A percentile compares a stretch with the other conserved stretches of the same genome.
Evolutionary conservation across 2,888 invertebrate genomes (phyloP).

Genomic region (Alentia gelatinosa): DNA sequence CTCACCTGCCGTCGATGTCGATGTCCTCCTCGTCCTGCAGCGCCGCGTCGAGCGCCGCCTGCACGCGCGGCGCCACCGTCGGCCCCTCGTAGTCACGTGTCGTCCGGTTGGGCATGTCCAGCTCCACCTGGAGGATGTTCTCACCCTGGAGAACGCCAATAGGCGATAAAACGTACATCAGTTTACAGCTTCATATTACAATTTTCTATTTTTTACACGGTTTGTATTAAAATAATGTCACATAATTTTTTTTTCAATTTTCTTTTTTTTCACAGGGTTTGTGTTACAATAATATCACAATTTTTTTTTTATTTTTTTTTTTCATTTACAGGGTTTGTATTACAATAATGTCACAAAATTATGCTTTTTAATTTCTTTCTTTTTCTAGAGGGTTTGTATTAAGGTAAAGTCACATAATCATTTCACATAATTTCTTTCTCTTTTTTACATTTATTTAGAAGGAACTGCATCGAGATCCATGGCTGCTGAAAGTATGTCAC

Average conservation of each 20-base stretch:
- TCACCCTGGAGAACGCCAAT: constrained; percentile 82
- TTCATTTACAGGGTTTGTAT: too few species aligned
- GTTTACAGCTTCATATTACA: neutral
- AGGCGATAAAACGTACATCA: neutral
- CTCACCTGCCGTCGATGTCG: constrained; percentile 79
- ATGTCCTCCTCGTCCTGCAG: constrained; percentile 83
- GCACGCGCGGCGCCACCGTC: constrained; percentile 87
- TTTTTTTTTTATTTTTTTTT: too few species aligned
- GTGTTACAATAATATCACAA: too few species aligned
- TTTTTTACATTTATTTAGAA: too few species aligned
- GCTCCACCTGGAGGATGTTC: constrained; percentile 87
- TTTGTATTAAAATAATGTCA: neutral
- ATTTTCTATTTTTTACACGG: neutral
- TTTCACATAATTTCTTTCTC: too few species aligned
- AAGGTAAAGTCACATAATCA: too few species aligned
- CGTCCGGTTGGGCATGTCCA: constrained; percentile 89
- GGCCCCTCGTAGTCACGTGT: constrained; percentile 89
- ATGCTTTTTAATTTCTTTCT: too few species aligned
- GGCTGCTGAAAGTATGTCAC: too few species aligned
- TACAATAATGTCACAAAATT: too few species aligned
- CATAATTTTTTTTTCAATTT: neutral
- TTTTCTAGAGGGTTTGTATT: too few species aligned
- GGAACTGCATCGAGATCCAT: too few species aligned
- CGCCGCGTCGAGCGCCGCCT: constrained; percentile 85
- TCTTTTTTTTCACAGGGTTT: too few species aligned